These are phyloP conservation scores for Pyralis farinalis DNA, from an alignment of 2,888 invertebrate species.

Conservation along the genomic window DNA sequence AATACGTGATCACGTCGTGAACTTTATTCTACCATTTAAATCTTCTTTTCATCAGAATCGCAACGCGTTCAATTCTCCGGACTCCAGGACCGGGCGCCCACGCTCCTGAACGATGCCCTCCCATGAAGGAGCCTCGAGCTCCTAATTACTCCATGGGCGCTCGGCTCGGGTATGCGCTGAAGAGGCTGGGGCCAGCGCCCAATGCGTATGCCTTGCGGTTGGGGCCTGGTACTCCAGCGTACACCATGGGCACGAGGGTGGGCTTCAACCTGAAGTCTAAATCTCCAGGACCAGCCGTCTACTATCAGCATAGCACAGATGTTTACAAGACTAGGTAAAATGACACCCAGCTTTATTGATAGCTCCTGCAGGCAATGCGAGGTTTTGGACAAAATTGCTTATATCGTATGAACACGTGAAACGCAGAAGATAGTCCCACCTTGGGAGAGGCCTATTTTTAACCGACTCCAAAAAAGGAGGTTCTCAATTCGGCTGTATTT, in stretches of 20 bases:
- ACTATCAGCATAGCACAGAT: conserved; percentile 64
- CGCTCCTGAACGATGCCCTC: conserved; percentile 79
- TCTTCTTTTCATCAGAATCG: conserved; percentile 29
- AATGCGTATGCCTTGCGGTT: conserved; percentile 76
- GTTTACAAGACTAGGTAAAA: conserved; percentile 54
- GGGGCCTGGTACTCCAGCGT: conserved; percentile 72
- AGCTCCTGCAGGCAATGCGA: no score
- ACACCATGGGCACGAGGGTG: conserved; percentile 62
- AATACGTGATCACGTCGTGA: no score
- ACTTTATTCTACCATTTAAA: no score
- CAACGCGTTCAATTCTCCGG: conserved; percentile 32
- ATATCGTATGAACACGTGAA: no score
- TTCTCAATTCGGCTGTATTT: no score
- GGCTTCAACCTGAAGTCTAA: conserved; percentile 44
- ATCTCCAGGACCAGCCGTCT: conserved; percentile 79
- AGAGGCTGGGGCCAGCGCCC: conserved; percentile 81
- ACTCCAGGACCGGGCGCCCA: conserved; percentile 85
- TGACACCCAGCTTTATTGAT: no score
- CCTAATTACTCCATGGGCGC: conserved; percentile 81
- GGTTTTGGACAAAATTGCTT: no score
- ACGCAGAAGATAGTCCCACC: no score
- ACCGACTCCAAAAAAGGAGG: no score
- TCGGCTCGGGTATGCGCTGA: conserved; percentile 59
- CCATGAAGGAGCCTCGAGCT: conserved; percentile 72
- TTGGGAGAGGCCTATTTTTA: no score